Evolutionary conservation across 2,113 vertebrate genomes (phyloP).

Genomic region (Nipponia nippon): DNA sequence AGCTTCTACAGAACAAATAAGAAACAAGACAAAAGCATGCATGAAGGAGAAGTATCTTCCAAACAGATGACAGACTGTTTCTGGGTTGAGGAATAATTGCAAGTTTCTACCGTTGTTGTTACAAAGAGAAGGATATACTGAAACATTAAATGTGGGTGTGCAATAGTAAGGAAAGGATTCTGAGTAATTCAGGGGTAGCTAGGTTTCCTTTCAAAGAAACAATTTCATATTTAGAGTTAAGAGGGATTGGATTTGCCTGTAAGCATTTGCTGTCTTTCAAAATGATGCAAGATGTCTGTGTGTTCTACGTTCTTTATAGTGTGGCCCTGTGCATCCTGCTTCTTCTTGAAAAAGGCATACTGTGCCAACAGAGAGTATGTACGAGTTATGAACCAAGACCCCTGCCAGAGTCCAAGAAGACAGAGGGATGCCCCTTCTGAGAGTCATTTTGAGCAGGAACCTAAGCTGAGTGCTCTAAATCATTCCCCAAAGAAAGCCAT

Average conservation of each 20-base stretch:
- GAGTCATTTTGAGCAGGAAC: neutral
- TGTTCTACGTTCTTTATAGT: too few species aligned
- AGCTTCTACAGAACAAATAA: neutral
- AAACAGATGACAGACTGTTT: neutral
- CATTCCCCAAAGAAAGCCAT: neutral
- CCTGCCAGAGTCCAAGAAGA: neutral
- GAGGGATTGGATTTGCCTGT: neutral
- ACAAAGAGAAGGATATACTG: neutral
- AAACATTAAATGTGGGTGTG: neutral
- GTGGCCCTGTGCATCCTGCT: fast-evolving
- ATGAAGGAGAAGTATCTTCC: neutral
- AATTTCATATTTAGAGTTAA: neutral
- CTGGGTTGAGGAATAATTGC: neutral
- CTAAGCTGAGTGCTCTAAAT: neutral
- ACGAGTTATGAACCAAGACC: neutral
- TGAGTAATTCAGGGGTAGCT: neutral
- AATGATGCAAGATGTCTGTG: neutral
- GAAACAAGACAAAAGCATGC: neutral
- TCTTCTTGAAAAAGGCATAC: neutral
- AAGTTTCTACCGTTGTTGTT: neutral
- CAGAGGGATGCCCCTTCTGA: neutral
- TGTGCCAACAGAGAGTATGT: neutral
- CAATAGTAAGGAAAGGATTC: neutral
- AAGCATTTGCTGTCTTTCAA: neutral
- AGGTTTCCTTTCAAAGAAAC: neutral